Evolutionary conservation across 2,888 invertebrate species (phyloP).

Genomic region (Hemithea aestivaria): DNA sequence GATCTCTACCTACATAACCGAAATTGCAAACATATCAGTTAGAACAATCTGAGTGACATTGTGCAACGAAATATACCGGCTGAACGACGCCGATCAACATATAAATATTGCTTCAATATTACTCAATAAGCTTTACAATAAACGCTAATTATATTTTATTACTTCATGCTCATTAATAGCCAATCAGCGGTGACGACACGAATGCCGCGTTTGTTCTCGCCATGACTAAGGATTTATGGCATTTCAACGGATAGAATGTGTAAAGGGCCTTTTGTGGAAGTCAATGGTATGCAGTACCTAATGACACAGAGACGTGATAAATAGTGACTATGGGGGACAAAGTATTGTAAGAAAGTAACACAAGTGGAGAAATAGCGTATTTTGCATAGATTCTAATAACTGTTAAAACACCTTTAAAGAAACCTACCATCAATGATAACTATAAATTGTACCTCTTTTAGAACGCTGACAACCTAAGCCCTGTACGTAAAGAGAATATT

Average conservation of each 20-base stretch:
- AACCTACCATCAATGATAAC: no score
- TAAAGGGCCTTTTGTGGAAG: no score
- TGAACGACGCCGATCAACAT: conserved; percentile 3
- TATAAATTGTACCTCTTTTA: conserved; percentile 4
- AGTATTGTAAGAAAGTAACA: no score
- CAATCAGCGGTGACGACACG: conserved; percentile 15
- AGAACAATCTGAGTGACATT: conserved; percentile 4
- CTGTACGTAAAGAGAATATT: no score
- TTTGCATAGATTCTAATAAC: no score
- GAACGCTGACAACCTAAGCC: not conserved
- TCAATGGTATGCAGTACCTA: not conserved
- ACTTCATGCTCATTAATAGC: conserved; percentile 16
- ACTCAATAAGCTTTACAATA: conserved; percentile 9
- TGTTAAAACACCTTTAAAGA: no score
- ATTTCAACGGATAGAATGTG: not conserved
- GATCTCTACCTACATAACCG: no score
- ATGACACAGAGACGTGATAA: no score
- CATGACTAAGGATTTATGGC: conserved; percentile 8
- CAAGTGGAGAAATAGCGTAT: no score
- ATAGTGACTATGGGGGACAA: no score
- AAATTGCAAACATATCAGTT: conserved; percentile 1
- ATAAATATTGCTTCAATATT: conserved; percentile 7
- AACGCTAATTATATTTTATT: conserved; percentile 14
- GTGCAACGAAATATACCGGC: conserved; percentile 3
- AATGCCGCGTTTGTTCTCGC: conserved; percentile 10